A percentile compares a stretch with the other conserved stretches of the same genome.
phyloP scores from a whole-genome alignment of 2,113 vertebrate genomes.

The Clupea harengus region DNA sequence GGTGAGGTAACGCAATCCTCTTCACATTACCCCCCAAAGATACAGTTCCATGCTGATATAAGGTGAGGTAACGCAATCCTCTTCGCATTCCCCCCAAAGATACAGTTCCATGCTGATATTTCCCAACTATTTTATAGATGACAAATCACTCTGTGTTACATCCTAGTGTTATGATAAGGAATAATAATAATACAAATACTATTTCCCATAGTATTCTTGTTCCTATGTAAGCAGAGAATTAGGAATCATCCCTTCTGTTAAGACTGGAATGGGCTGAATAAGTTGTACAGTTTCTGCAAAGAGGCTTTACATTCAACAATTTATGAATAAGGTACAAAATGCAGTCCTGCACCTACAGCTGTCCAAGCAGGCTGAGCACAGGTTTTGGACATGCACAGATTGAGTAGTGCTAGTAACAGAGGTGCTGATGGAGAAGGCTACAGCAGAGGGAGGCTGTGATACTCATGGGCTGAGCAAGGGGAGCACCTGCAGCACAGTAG shows the following conservation, averaged over 20 bases:
- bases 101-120: neutral
- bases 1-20: neutral
- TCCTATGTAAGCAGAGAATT: neutral
- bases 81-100: neutral
- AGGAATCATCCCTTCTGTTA: neutral
- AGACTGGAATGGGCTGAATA: neutral
- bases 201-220: neutral
- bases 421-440: neutral
- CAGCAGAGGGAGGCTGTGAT: neutral
- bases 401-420: neutral
- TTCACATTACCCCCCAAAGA: neutral
- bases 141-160: neutral
- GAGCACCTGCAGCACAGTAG: neutral
- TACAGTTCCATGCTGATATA: neutral
- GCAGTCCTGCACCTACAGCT: too few relatives aligned
- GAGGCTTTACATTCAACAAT: too few relatives aligned
- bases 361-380: too few relatives aligned
- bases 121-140: neutral
- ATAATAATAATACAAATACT: too few relatives aligned
- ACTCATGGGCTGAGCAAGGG: neutral
- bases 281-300: too few relatives aligned
- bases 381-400: neutral
- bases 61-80: neutral
- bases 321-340: neutral
- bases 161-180: neutral